A percentile compares a stretch with the other conserved stretches of the same genome.
These are phyloP conservation scores for Helogale parvula DNA, from an alignment of 2,113 vertebrate species.

Conservation along the genomic window DNA sequence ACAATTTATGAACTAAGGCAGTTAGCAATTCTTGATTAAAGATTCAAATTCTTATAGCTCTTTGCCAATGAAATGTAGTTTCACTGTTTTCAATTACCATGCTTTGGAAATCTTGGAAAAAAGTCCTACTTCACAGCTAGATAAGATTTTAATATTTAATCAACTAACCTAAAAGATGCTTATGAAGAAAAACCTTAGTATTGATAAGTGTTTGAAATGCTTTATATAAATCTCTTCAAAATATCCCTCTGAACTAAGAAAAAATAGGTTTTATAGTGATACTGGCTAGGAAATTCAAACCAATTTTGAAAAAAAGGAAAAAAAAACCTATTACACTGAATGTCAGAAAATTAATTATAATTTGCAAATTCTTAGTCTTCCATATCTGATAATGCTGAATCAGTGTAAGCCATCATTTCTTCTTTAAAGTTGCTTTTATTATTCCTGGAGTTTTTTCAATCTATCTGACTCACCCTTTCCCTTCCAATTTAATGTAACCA, in stretches of 20 bases:
- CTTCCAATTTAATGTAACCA: neutral
- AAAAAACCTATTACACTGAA: neutral
- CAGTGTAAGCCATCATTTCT: neutral
- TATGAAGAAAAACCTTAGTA: constrained; percentile 31
- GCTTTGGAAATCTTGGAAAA: constrained; percentile 51
- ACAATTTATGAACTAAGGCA: constrained; percentile 81
- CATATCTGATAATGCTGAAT: neutral
- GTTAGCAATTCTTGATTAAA: constrained; percentile 81
- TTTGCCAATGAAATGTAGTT: constrained; percentile 80
- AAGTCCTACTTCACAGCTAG: neutral
- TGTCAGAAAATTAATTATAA: neutral
- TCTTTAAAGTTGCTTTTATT: neutral
- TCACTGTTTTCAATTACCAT: constrained; percentile 74
- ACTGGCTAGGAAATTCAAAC: constrained; percentile 28
- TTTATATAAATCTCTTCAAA: constrained; percentile 28
- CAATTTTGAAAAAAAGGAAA: neutral
- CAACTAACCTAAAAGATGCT: constrained; percentile 55
- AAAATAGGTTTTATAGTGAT: neutral
- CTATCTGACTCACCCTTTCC: neutral
- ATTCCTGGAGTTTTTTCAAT: neutral
- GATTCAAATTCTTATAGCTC: constrained; percentile 65
- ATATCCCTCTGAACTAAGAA: neutral
- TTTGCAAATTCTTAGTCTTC: neutral
- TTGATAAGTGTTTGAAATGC: neutral
- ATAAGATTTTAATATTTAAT: constrained; percentile 71